Conservation (phyloP, 2,113 vertebrate genomes). For the Perca fluviatilis region DNA sequence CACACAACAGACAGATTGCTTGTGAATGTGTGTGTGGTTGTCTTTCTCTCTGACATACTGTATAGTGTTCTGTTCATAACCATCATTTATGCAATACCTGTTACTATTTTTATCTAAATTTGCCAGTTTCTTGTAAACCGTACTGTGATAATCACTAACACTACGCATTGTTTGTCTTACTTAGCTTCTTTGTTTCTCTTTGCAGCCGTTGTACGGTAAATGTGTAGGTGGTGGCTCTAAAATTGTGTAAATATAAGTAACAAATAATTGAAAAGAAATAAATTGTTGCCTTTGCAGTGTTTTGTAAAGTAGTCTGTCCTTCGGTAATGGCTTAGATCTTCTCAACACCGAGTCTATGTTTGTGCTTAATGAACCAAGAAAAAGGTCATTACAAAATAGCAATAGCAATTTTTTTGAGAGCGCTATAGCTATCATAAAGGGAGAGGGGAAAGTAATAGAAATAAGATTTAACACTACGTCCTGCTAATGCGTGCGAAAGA, state of each 20-base stretch:
- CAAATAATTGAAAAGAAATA: slow-evolving; percentile 61
- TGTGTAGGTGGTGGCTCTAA: slow-evolving; percentile 1
- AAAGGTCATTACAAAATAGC: slow-evolving; percentile 78
- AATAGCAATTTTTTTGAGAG: slow-evolving; percentile 71
- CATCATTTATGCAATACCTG: neutral
- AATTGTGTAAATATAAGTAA: slow-evolving; percentile 55
- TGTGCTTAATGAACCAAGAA: slow-evolving; percentile 81
- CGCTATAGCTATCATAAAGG: slow-evolving; percentile 76
- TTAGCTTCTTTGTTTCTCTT: neutral
- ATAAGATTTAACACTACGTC: slow-evolving; percentile 80
- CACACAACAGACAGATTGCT: slow-evolving; percentile 40
- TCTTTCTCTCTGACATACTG: slow-evolving; percentile 16
- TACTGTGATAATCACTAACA: slow-evolving; percentile 1
- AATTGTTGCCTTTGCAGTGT: slow-evolving; percentile 65
- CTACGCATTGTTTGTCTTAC: neutral
- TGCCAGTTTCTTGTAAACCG: neutral
- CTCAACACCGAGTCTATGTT: slow-evolving; percentile 63
- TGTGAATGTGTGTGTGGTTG: slow-evolving; percentile 48
- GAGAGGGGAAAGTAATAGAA: slow-evolving; percentile 77
- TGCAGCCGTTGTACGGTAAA: slow-evolving; percentile 4
- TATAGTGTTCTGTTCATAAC: slow-evolving; percentile 7
- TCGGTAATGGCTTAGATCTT: slow-evolving; percentile 62
- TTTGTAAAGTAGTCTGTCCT: slow-evolving; percentile 63
- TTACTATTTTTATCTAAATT: neutral
- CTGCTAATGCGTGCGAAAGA: slow-evolving; percentile 78